These are phyloP conservation scores for Sthenelais limicola DNA, from an alignment of 2,888 invertebrate genomes.

Conservation along the genomic window DNA sequence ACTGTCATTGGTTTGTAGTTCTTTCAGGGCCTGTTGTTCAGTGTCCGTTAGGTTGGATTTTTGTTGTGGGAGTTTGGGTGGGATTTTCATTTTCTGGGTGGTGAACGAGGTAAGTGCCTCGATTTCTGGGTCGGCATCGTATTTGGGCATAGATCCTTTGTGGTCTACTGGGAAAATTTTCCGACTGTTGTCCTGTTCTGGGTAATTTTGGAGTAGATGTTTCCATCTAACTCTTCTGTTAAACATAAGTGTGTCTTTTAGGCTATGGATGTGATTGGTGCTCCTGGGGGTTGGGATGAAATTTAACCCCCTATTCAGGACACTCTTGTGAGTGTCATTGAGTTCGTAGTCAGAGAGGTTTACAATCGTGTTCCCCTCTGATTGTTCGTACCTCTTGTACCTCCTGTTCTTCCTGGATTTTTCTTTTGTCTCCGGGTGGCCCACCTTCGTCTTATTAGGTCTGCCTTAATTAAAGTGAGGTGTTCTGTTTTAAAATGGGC, in stretches of 20 bases:
- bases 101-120: background rate
- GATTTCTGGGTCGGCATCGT: background rate
- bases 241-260: background rate
- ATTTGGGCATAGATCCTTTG: background rate
- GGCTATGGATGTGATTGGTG: background rate
- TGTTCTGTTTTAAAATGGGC: too few species aligned
- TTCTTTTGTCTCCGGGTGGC: background rate
- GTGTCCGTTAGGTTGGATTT: background rate
- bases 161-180: background rate
- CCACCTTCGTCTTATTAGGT: background rate
- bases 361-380: background rate
- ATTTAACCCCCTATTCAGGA: slow-evolving; percentile 4
- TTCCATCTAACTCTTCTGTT: background rate
- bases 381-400: background rate
- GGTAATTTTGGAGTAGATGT: background rate
- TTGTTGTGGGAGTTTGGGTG: background rate
- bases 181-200: background rate
- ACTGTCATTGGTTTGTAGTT: background rate
- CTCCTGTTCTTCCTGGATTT: slow-evolving; percentile 2
- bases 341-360: background rate
- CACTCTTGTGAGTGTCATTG: background rate
- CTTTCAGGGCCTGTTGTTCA: background rate
- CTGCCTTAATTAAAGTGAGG: too few species aligned
- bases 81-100: background rate
- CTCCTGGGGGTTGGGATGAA: background rate